phyloP scores from a whole-genome alignment of 2,797 vertebrate genomes.

The Protonibea diacanthus region DNA sequence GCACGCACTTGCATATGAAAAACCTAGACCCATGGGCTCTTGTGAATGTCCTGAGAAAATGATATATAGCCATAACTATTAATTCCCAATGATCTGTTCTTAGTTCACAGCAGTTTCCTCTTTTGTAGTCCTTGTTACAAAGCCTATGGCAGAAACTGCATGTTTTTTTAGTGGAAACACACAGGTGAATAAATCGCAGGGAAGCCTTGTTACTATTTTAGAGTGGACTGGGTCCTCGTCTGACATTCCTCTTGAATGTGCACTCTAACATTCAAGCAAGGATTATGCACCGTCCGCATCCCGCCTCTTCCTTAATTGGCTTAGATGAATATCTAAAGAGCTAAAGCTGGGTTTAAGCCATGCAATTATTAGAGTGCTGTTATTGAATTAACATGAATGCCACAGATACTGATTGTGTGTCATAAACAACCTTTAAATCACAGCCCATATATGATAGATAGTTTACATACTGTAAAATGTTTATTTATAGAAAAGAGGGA shows the following conservation, averaged over 20 bases:
- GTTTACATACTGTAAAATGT: conserved; percentile 74
- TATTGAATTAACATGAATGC: conserved; percentile 79
- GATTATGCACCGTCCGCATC: conserved; percentile 67
- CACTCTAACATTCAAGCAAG: conserved; percentile 68
- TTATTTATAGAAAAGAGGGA: conserved; percentile 75
- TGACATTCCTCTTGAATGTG: conserved; percentile 63
- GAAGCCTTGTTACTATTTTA: conserved; percentile 38
- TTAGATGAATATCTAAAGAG: conserved; percentile 82
- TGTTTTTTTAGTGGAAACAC: background rate
- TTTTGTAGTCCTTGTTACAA: conserved; percentile 27
- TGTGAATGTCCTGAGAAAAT: conserved; percentile 17
- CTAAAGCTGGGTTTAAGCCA: conserved; percentile 77
- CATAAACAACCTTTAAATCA: conserved; percentile 77
- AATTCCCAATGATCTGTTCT: conserved; percentile 20
- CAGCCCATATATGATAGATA: conserved; percentile 49
- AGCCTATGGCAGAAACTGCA: background rate
- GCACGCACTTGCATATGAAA: background rate
- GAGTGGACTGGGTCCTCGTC: conserved; percentile 38
- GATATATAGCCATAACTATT: background rate
- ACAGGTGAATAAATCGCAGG: background rate
- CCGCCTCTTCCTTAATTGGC: conserved; percentile 76
- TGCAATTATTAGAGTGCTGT: conserved; percentile 75
- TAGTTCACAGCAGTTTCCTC: background rate
- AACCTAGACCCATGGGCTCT: background rate
- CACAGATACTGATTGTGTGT: conserved; percentile 57